Conservation (phyloP, 2,113 vertebrate genomes). For the Argyrosomus japonicus region DNA sequence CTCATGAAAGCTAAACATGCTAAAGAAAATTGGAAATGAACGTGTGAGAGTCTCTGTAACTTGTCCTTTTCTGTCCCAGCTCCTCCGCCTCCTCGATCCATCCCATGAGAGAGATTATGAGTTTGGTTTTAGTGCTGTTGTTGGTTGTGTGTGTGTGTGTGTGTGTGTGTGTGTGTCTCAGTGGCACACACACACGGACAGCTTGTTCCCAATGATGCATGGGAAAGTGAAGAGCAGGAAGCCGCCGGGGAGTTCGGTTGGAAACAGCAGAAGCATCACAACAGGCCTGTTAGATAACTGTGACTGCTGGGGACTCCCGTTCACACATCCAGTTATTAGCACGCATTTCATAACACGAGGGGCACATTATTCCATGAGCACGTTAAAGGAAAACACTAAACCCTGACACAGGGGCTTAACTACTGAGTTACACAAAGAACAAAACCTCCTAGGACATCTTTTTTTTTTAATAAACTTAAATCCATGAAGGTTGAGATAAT, state of each 20-base stretch:
- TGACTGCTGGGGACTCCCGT: neutral
- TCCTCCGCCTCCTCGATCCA: neutral
- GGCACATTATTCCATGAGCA: constrained; percentile 29
- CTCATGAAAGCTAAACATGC: neutral
- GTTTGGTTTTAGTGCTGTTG: constrained; percentile 8
- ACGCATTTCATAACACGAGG: constrained; percentile 16
- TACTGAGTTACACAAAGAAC: neutral
- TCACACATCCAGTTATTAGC: constrained; percentile 4
- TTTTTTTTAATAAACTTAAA: neutral
- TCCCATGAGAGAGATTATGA: constrained; percentile 6
- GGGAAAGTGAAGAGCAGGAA: constrained; percentile 66
- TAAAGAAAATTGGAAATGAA: neutral
- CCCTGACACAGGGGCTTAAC: neutral
- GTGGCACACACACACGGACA: neutral
- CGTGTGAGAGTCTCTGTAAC: neutral
- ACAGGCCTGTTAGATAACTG: constrained; percentile 19
- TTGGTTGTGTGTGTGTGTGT: too few species aligned
- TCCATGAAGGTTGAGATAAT: neutral
- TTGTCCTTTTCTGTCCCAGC: neutral
- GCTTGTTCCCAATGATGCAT: constrained; percentile 42
- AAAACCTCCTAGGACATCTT: neutral
- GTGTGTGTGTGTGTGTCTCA: too few species aligned
- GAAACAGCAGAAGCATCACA: constrained; percentile 39
- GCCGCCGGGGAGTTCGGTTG: constrained; percentile 40
- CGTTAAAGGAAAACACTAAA: constrained; percentile 7